These are phyloP conservation scores for Galleria mellonella DNA, from an alignment of 1,140 invertebrate species.

Conservation along the genomic window DNA sequence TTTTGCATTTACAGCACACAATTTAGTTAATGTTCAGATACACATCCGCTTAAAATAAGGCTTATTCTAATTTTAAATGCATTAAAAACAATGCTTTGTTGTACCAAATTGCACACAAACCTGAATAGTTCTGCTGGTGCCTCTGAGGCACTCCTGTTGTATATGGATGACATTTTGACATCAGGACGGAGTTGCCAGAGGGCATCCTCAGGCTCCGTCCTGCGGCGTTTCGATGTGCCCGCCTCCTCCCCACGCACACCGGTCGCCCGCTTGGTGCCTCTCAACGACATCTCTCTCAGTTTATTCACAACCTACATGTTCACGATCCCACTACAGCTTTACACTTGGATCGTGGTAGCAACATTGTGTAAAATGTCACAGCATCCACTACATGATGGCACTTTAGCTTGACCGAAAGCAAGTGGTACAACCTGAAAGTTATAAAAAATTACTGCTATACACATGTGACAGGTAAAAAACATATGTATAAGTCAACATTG, in stretches of 20 bases:
- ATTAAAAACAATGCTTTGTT: no score
- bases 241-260: slow-evolving; percentile 77
- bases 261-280: slow-evolving; percentile 61
- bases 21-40: no score
- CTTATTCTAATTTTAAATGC: no score
- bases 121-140: slow-evolving; percentile 91
- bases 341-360: slow-evolving; percentile 66
- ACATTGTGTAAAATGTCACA: slow-evolving; percentile 71
- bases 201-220: slow-evolving; percentile 79
- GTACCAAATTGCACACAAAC: slow-evolving; percentile 51
- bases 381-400: slow-evolving; percentile 64
- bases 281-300: slow-evolving; percentile 58
- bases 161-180: slow-evolving; percentile 91
- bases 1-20: no score
- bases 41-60: no score
- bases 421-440: slow-evolving; percentile 42
- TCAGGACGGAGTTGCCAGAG: slow-evolving; percentile 89
- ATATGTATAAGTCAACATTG: no score
- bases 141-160: slow-evolving; percentile 91
- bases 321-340: slow-evolving; percentile 57
- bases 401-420: slow-evolving; percentile 40
- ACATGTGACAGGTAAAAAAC: no score
- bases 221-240: slow-evolving; percentile 80
- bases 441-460: not conserved
- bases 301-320: slow-evolving; percentile 65